Conservation (phyloP, 2,888 invertebrate genomes). For the Phania funesta region DNA sequence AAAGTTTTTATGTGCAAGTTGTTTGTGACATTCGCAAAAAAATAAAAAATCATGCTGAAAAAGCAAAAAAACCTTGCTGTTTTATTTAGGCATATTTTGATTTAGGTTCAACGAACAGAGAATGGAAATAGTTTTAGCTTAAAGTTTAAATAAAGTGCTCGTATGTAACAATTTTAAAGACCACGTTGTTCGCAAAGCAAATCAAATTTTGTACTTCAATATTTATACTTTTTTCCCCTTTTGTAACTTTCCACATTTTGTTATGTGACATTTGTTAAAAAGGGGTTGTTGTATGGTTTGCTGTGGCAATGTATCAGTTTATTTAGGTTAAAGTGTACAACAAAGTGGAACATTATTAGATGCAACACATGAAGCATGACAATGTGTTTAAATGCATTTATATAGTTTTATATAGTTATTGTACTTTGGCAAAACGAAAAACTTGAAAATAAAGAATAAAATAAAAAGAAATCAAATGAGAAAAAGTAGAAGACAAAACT, state of each 20-base stretch:
- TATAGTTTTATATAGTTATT: too few relatives aligned
- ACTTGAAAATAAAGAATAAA: constrained; percentile 37
- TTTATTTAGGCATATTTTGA: constrained; percentile 41
- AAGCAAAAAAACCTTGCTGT: not conserved
- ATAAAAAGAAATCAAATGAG: not conserved
- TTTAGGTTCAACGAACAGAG: not conserved
- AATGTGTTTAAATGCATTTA: constrained; percentile 40
- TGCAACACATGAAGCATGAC: constrained; percentile 54
- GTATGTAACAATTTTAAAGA: not conserved
- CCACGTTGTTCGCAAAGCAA: not conserved
- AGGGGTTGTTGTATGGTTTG: constrained; percentile 5
- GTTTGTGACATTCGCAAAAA: not conserved
- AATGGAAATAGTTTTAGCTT: not conserved
- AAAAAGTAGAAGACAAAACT: not conserved
- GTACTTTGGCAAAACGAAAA: too few relatives aligned
- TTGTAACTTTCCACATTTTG: not conserved
- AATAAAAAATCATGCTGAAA: not conserved
- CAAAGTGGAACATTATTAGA: constrained; percentile 44
- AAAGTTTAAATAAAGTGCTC: not conserved
- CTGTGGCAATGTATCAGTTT: constrained; percentile 27
- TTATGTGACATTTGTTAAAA: constrained; percentile 32
- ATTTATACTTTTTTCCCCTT: not conserved
- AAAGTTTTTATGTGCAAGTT: not conserved
- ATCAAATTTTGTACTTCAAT: not conserved
- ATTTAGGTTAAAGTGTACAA: constrained; percentile 45